Conservation (phyloP, 2,113 vertebrate species). For the Pycnonotus jocosus region DNA sequence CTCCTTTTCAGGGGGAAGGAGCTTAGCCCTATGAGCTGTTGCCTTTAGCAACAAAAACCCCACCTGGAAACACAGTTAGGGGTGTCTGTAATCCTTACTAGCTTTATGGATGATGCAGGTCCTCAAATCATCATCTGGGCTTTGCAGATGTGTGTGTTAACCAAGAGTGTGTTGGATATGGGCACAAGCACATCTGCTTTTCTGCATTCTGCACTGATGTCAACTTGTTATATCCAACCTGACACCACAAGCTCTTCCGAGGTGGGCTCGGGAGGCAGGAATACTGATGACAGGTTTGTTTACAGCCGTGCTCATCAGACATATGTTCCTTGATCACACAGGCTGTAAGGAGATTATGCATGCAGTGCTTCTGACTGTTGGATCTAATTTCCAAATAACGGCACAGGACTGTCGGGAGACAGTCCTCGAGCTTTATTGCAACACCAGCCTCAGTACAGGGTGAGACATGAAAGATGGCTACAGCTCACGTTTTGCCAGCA, state of each 20-base stretch:
- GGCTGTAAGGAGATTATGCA: not conserved
- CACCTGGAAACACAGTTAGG: not conserved
- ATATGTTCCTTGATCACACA: not conserved
- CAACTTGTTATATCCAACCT: not conserved
- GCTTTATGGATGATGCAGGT: not conserved
- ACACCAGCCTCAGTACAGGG: no score
- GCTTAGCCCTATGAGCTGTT: not conserved
- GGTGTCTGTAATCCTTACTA: not conserved
- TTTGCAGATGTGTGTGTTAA: not conserved
- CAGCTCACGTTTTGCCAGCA: no score
- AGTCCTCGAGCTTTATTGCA: no score
- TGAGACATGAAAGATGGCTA: no score
- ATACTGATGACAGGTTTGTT: not conserved
- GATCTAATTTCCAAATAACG: no score
- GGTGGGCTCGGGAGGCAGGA: rapidly evolving
- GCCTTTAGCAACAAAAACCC: not conserved
- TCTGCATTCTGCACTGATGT: not conserved
- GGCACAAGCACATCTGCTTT: not conserved
- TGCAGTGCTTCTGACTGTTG: not conserved
- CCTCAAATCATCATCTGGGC: not conserved
- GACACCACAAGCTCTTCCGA: not conserved
- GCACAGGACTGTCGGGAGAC: no score
- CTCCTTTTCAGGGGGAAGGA: not conserved
- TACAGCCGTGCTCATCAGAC: not conserved
- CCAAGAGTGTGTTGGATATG: not conserved